Evolutionary conservation across 2,797 vertebrate species (phyloP).

Genomic region (Acanthornis magna): DNA sequence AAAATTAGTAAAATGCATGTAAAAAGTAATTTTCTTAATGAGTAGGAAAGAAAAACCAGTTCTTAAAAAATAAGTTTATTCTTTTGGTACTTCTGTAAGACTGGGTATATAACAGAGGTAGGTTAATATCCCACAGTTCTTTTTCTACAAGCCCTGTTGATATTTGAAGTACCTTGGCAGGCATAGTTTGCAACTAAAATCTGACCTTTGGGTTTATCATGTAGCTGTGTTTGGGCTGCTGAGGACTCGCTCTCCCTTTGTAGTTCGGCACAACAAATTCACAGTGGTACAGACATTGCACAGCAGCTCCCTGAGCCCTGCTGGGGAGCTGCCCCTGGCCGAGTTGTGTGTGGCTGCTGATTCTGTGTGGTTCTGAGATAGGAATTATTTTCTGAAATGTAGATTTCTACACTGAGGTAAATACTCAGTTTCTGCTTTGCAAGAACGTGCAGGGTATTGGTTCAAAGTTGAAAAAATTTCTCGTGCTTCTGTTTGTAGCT

Average conservation of each 20-base stretch:
- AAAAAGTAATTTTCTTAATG: neutral
- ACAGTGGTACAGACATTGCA: neutral
- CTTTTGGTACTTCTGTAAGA: neutral
- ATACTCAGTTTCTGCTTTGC: neutral
- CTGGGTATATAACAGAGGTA: neutral
- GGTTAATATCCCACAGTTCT: neutral
- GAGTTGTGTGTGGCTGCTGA: neutral
- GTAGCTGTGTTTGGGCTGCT: slow-evolving; percentile 27
- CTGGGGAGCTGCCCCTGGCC: neutral
- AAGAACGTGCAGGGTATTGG: neutral
- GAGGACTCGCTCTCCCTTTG: neutral
- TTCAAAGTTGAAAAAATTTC: neutral
- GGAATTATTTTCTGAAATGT: neutral
- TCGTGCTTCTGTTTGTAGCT: neutral
- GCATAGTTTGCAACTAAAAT: neutral
- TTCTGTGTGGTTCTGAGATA: neutral
- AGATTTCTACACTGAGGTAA: neutral
- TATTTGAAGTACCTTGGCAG: neutral
- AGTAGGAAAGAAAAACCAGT: neutral
- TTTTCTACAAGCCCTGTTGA: neutral
- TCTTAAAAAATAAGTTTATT: neutral
- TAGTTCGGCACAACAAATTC: neutral
- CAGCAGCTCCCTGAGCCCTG: slow-evolving; percentile 55
- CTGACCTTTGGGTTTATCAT: neutral
- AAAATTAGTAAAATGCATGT: neutral